Evolutionary conservation across 2,797 vertebrate genomes (phyloP).

Genomic region (Chelidonichthys spinosus): DNA sequence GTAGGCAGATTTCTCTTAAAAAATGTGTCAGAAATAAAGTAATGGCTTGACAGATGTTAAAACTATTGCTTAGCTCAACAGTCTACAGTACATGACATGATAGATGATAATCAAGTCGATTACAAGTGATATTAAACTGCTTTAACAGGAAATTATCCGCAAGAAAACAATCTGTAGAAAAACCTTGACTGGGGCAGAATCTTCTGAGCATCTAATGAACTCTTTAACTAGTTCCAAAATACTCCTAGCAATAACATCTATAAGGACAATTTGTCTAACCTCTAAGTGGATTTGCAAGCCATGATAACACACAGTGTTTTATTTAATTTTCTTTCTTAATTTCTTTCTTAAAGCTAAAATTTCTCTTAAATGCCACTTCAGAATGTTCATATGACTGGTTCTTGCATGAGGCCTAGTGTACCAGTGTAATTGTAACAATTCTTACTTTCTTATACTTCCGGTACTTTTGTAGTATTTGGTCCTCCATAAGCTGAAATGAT

Average conservation of each 20-base stretch:
- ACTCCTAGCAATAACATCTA: background rate
- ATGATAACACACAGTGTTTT: background rate
- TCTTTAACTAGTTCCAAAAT: background rate
- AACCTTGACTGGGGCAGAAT: background rate
- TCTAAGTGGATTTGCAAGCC: background rate
- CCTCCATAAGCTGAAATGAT: slow-evolving; percentile 87
- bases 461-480: slow-evolving; percentile 90
- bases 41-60: too few relatives aligned
- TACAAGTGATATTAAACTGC: too few relatives aligned
- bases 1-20: background rate
- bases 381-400: background rate
- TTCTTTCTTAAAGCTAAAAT: background rate
- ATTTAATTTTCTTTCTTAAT: background rate
- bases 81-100: too few relatives aligned
- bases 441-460: slow-evolving; percentile 90
- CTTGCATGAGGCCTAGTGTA: background rate
- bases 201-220: background rate
- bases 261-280: background rate
- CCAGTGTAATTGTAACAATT: slow-evolving; percentile 7
- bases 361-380: background rate
- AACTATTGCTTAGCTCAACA: too few relatives aligned
- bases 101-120: too few relatives aligned
- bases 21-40: background rate
- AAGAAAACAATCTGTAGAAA: background rate
- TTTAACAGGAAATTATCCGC: too few relatives aligned